Base-by-base conservation (phyloP, 1,140 invertebrate genomes). In the Trachymyrmex septentrionalis region DNA sequence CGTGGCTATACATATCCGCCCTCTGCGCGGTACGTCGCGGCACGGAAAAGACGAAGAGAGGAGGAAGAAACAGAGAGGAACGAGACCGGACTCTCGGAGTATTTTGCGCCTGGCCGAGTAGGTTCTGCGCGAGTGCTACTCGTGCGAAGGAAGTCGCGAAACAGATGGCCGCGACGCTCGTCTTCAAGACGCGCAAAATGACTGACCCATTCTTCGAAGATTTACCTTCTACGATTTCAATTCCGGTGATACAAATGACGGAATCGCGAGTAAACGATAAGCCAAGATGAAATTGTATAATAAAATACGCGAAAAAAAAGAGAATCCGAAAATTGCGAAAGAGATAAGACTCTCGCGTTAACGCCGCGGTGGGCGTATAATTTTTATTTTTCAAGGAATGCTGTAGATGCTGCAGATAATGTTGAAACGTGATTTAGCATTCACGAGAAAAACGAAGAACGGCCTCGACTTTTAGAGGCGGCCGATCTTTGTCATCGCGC, bases 1-100 rank as follows among this genome's bases (percentile, higher is more conserved):
- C 89, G 88, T 85, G 87, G 92, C 93, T 93, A 94, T 94, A 93
- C 91, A 94, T 93, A 93, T 93, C 88, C 93, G 87, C 66, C 59
- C 69, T 87, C 71, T 50, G 80, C 90, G 80, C 90, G 80, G 80
- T 66, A 72, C 78, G 66, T 82, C 64, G 53, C 66, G 53, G 78
- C 67, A 30, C 78, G 61, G n/a, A 48, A 55, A 63, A 69, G 38
- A 73, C 24, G 48, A 19, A 44, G 72, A 63, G 30, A 50, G 30
- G 50, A 59, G 21, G 34, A 1, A 57, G 34, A 53, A 50, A 21
- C 53, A 44, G 50, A 64, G 64, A 55, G 50, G 59, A 81, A 81
- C 53, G 69, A 21, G 85, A 69, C 27, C 34, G 63, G 73, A 66
- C 61, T 85, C 61, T 61, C 48, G 19, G 64, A 48, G 77, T 78